phyloP scores from a whole-genome alignment of 2,888 invertebrate genomes.

The Dynastes grantii region DNA sequence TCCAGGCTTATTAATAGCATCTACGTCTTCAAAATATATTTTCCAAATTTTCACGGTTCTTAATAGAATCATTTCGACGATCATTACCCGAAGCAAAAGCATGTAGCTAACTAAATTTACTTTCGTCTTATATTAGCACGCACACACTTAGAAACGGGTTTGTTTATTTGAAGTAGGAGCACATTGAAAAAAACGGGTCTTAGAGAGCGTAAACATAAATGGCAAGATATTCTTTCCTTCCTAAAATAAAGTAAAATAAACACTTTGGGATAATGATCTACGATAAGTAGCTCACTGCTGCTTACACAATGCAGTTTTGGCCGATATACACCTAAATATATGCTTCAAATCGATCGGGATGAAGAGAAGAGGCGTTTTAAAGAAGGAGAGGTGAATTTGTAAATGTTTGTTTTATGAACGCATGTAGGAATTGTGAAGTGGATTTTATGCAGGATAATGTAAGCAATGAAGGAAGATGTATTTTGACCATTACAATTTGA shows the following conservation, averaged over 20 bases:
- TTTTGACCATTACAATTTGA: too few species aligned
- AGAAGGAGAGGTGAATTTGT: not conserved
- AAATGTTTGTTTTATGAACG: constrained; percentile 23
- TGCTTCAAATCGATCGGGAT: not conserved
- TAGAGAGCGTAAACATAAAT: constrained; percentile 32
- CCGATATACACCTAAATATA: not conserved
- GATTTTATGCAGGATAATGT: not conserved
- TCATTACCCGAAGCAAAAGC: not conserved
- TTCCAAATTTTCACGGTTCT: too few species aligned
- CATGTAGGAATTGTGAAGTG: not conserved
- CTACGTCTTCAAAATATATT: too few species aligned
- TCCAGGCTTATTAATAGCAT: too few species aligned
- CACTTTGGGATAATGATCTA: constrained; percentile 31
- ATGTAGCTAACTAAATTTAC: constrained; percentile 2
- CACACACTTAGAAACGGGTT: constrained; percentile 7
- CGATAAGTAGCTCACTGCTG: constrained; percentile 9
- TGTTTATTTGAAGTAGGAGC: constrained; percentile 17
- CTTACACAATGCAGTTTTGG: constrained; percentile 2
- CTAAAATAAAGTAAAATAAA: constrained; percentile 43
- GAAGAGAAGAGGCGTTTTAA: not conserved
- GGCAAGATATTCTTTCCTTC: constrained; percentile 35
- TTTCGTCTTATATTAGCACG: not conserved
- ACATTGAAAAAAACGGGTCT: not conserved
- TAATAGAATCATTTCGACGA: too few species aligned
- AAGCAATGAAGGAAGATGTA: not conserved